phyloP scores from a whole-genome alignment of 2,113 vertebrate species.

The Murina feae region DNA sequence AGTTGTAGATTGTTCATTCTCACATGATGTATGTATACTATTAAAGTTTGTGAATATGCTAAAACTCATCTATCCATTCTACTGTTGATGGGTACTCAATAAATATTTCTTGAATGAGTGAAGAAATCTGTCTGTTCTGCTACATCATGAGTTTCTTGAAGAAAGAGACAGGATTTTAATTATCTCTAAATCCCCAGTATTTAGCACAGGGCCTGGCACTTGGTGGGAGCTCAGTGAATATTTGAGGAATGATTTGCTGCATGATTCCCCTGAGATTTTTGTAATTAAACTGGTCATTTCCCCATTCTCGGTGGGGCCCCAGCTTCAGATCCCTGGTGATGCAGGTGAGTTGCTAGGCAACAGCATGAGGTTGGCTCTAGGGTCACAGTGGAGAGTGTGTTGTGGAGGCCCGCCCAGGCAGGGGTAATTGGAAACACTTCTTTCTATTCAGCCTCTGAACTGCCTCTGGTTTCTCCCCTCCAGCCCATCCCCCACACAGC shows the following conservation, averaged over 20 bases:
- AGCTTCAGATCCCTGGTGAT: conserved; percentile 71
- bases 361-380: conserved; percentile 73
- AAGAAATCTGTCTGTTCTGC: not conserved
- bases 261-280: conserved; percentile 56
- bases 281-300: conserved; percentile 71
- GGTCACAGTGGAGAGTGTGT: conserved; percentile 69
- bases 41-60: not conserved
- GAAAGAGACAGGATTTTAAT: conserved; percentile 33
- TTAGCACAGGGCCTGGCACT: conserved; percentile 12
- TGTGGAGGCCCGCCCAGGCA: conserved; percentile 26
- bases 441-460: conserved; percentile 64
- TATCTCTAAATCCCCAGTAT: not conserved
- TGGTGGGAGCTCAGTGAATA: conserved; percentile 32
- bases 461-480: conserved; percentile 48
- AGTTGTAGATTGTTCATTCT: not conserved
- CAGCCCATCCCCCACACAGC: conserved; percentile 63
- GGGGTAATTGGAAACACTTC: conserved; percentile 75
- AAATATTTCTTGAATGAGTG: no score
- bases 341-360: conserved; percentile 77
- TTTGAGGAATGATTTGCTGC: conserved; percentile 60
- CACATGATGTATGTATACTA: not conserved
- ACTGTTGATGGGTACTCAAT: no score
- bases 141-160: conserved; percentile 33
- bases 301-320: conserved; percentile 63
- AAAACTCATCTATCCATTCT: no score